Conservation (phyloP, 1,140 invertebrate genomes). For the Solenopsis fugax region DNA sequence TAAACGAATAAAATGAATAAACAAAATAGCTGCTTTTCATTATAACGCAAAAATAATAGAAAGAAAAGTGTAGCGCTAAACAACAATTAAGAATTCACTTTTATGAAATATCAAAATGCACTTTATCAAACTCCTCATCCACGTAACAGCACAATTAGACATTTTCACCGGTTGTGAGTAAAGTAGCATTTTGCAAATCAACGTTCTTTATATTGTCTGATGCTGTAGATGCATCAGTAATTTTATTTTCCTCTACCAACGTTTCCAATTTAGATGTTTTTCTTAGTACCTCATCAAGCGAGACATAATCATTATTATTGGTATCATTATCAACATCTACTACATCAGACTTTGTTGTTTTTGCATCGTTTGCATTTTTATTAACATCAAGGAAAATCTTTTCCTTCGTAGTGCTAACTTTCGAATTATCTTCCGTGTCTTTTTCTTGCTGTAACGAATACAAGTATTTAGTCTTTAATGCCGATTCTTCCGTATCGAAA, state of each 20-base stretch:
- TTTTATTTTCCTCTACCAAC: slow-evolving; percentile 59
- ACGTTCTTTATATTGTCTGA: slow-evolving; percentile 46
- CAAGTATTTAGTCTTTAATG: slow-evolving; percentile 76
- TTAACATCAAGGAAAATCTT: slow-evolving; percentile 34
- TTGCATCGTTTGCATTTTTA: slow-evolving; percentile 31
- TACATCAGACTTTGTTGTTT: slow-evolving; percentile 6
- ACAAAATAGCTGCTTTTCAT: slow-evolving; percentile 70
- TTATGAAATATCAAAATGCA: slow-evolving; percentile 48
- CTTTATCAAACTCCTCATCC: slow-evolving; percentile 48
- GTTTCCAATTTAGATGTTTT: slow-evolving; percentile 49
- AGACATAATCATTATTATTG: slow-evolving; percentile 71
- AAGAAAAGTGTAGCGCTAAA: slow-evolving; percentile 59
- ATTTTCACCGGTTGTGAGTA: slow-evolving; percentile 1
- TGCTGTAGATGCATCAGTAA: slow-evolving; percentile 3
- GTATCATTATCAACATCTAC: slow-evolving; percentile 56
- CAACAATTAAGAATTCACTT: slow-evolving; percentile 51
- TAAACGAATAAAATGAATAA: slow-evolving; percentile 62
- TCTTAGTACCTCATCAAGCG: slow-evolving; percentile 58
- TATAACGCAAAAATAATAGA: slow-evolving; percentile 72
- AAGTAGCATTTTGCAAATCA: slow-evolving; percentile 46
- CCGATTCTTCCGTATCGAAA: slow-evolving; percentile 62
- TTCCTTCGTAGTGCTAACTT: not conserved
- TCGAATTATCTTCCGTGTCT: slow-evolving; percentile 54
- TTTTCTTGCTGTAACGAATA: slow-evolving; percentile 40
- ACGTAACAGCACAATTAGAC: slow-evolving; percentile 40